A percentile compares a stretch with the other conserved stretches of the same genome.
Conservation (phyloP, 2,888 invertebrate genomes). For the Beris morrisii region DNA sequence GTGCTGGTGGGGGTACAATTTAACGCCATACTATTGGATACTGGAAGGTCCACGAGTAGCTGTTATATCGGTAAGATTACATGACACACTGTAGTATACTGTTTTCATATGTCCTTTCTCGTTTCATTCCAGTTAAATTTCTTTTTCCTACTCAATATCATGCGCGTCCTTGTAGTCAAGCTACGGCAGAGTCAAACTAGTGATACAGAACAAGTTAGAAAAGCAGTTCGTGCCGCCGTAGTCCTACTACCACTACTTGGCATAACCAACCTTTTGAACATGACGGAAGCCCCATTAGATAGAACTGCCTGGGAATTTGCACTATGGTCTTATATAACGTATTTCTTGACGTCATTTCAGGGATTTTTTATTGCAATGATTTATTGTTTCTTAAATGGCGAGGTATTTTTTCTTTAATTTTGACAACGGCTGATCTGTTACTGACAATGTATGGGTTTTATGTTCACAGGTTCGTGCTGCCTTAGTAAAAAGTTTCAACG, state of each 20-base stretch:
- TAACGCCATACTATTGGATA: slow-evolving; percentile 82
- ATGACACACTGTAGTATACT: not conserved
- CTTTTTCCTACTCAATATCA: slow-evolving; percentile 76
- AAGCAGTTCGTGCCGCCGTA: slow-evolving; percentile 78
- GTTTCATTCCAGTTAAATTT: slow-evolving; percentile 68
- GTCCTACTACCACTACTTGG: slow-evolving; percentile 79
- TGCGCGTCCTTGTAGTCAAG: slow-evolving; percentile 76
- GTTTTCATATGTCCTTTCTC: not conserved
- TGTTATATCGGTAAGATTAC: slow-evolving; percentile 71
- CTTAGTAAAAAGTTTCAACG: slow-evolving; percentile 56
- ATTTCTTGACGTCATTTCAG: slow-evolving; percentile 82
- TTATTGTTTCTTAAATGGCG: slow-evolving; percentile 82
- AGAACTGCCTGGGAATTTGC: slow-evolving; percentile 71
- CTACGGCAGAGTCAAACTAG: slow-evolving; percentile 71
- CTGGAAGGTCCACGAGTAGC: slow-evolving; percentile 83
- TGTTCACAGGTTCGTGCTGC: slow-evolving; percentile 55
- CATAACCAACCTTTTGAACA: slow-evolving; percentile 75
- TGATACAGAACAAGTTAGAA: slow-evolving; percentile 75
- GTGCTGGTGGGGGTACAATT: slow-evolving; percentile 84
- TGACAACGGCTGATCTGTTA: no score
- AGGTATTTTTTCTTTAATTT: slow-evolving; percentile 61
- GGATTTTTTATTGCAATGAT: slow-evolving; percentile 78
- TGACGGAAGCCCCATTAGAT: slow-evolving; percentile 70
- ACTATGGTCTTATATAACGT: slow-evolving; percentile 76
- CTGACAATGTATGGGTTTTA: no score